These are phyloP conservation scores for Nephila pilipes DNA, from an alignment of 1,140 invertebrate species.

Conservation along the genomic window DNA sequence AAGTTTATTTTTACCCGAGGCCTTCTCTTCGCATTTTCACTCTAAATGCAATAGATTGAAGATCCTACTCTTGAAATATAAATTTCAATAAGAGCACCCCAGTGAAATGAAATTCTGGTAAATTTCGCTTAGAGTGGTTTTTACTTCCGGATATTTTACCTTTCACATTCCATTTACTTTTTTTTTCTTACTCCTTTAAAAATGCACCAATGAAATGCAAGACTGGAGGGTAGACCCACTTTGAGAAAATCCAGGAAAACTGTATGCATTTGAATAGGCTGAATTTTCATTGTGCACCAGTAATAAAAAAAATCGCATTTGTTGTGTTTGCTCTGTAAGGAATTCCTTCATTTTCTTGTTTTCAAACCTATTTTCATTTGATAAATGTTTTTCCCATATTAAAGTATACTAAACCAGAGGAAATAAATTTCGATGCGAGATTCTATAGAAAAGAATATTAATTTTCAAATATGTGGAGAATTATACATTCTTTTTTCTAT, in stretches of 20 bases:
- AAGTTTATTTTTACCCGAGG: neutral
- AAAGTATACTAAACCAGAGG: too few relatives aligned
- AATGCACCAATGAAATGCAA: neutral
- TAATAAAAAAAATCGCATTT: too few relatives aligned
- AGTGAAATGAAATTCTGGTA: neutral
- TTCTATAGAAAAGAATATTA: too few relatives aligned
- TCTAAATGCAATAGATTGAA: neutral
- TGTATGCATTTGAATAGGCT: neutral
- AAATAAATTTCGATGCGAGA: too few relatives aligned
- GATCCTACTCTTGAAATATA: neutral
- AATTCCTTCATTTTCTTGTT: too few relatives aligned
- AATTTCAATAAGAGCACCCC: neutral
- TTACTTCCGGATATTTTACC: neutral
- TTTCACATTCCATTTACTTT: conserved; percentile 10
- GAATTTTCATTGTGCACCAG: neutral
- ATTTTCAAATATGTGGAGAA: too few relatives aligned
- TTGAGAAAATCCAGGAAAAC: neutral
- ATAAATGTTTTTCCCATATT: too few relatives aligned
- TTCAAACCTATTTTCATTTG: too few relatives aligned
- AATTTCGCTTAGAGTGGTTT: neutral
- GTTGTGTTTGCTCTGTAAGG: too few relatives aligned
- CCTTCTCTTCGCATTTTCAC: neutral
- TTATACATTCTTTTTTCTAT: too few relatives aligned
- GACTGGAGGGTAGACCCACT: neutral
- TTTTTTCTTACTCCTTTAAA: neutral